Base-by-base conservation (phyloP, 2,113 vertebrate genomes). In the Phrynosoma platyrhinos region DNA sequence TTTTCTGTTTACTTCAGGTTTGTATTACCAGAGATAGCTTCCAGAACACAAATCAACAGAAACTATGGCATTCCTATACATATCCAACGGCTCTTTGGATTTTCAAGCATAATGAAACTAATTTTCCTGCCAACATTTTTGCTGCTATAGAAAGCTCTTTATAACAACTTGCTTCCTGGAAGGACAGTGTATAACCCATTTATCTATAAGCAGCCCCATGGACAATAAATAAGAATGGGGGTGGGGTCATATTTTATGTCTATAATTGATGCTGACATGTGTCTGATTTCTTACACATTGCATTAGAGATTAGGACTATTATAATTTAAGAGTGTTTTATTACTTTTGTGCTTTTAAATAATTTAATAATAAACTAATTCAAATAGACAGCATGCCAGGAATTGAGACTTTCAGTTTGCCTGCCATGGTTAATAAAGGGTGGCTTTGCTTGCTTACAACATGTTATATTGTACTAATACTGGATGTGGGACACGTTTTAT, bases 1-100 rank as follows among this genome's bases (percentile, higher is more conserved):
- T 79, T 58, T 87, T 84, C 84, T 32, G 40, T 88, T 79, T 93
- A 94, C 94, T 87, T 94, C 94, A 93, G 89, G 66, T 82, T 83
- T 2, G 47, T 9, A 77, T 4, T 71, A 47, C 42, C 86, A 68
- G 88, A 89, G 86, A 9, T 10, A 8, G 4, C 74, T 82, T 78
- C 25, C 84, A 71, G 84, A 21, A 64, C 80, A 87, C 83, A 93
- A n/a, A 77, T 64, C 84, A 82, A 53, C 92, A 14, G 79, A 36
- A 53, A 62, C 84, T 62, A 76, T 52, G 58, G 12, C 71, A 91
- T 52, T n/a, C 13, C 1, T 72, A 2, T 4, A 8, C 72, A 16
- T 30, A 40, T 20, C 14, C 62, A 79, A 66, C 64, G 3, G 21
- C 4, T 83, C 14, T 88, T 42, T 68, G n/a, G 20, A 76, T 76